Base-by-base conservation (phyloP, 1,140 invertebrate species). In the Patella vulgata region DNA sequence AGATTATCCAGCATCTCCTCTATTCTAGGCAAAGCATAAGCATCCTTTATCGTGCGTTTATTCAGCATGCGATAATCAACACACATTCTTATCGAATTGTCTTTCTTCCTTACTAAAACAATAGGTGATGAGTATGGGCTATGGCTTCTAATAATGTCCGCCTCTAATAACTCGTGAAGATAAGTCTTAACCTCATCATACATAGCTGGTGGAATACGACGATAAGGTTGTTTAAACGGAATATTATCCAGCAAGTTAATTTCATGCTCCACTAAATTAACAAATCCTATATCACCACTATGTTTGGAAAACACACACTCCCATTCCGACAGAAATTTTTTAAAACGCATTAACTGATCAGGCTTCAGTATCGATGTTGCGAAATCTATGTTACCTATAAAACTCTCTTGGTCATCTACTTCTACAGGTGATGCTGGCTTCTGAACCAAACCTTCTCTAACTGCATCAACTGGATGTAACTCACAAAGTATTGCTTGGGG, bases 51-150 rank as follows among this genome's bases (percentile, higher is more conserved):
- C 0, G 80, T 87, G 0, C 55, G 70, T 57, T 17, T 11, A 66
- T 88, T 88, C 17, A 89, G 40, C 23, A 52, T 46, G 36, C 86
- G 48, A 66, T 78, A 88, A 71, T 89, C 85, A 2, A 87, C 62
- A 61, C 77, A 85, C 44, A 74, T 55, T 19, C 69, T 60, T 85
- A 58, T 58, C 78, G 14, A 44, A 54, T 47, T 63, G 40, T 63
- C 50, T 27, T 64, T 70, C 47, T 70, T 70, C 33, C 52, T 48
- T 11, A 48, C 21, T 19, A 68, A 39, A 4, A 62, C 44, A 19
- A 73, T 33, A 30, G 11, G 39, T 27, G 50, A 55, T 5, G 59
- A 47, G 25, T 27, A 68, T 44, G 59, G 65, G 19, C 51, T 55
- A 39, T 55, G 47, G 1, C 27, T 28, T 40, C 61, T 47, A n/a